Conservation (phyloP, 2,113 vertebrate species). For the Anas platyrhynchos region DNA sequence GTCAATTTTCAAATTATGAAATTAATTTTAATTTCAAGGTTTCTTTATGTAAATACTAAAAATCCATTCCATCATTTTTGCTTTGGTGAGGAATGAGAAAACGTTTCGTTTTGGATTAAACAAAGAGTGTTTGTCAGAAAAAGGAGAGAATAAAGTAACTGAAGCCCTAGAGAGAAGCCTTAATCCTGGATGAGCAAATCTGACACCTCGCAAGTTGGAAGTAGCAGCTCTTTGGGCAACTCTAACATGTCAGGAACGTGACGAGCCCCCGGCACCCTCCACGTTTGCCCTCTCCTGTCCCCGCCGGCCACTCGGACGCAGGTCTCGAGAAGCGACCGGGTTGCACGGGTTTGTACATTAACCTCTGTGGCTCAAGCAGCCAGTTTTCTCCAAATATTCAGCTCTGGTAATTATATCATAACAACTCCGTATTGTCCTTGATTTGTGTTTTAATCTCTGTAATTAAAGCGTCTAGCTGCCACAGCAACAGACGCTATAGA, state of each 20-base stretch:
- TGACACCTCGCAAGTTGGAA: neutral
- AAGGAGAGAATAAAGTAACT: neutral
- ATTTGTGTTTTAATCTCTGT: conserved; percentile 69
- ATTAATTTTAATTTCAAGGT: neutral
- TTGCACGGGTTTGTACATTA: neutral
- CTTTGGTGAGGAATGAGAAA: neutral
- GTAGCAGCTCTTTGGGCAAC: neutral
- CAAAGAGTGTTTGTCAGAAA: neutral
- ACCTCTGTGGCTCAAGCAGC: conserved; percentile 22
- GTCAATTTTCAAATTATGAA: neutral
- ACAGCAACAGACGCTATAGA: conserved; percentile 56
- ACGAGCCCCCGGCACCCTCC: neutral
- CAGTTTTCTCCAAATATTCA: conserved; percentile 31
- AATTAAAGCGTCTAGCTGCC: conserved; percentile 71
- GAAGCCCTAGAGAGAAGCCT: neutral
- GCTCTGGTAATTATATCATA: conserved; percentile 54
- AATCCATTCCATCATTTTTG: neutral
- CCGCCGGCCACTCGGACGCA: neutral
- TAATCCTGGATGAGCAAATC: neutral
- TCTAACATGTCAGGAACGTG: neutral
- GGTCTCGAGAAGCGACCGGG: neutral
- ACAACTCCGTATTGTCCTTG: conserved; percentile 57
- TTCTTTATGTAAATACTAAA: neutral
- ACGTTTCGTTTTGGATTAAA: neutral
- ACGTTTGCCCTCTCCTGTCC: neutral